phyloP scores from a whole-genome alignment of 64 coral and sea anemone genomes.

The Stylophora pistillata region DNA sequence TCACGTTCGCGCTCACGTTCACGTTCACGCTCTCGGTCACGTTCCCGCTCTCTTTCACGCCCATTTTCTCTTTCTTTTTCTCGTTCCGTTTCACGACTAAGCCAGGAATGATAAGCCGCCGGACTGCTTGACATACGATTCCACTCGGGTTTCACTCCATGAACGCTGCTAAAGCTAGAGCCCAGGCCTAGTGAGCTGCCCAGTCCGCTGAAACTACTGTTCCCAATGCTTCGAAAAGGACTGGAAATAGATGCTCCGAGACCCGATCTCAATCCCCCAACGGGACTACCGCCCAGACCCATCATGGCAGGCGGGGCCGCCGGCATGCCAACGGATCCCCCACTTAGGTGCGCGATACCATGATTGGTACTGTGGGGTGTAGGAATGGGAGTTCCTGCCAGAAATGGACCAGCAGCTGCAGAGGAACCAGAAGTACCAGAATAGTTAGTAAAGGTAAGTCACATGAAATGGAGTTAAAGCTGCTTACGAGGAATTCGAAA shows the following conservation, averaged over 20 bases:
- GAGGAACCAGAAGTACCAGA: neutral
- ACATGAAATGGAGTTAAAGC: neutral
- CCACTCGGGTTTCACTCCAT: constrained; percentile 71
- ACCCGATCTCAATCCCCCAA: constrained; percentile 74
- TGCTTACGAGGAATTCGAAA: too few species aligned
- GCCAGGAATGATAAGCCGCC: constrained; percentile 61
- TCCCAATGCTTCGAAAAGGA: constrained; percentile 42
- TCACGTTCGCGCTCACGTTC: constrained; percentile 60
- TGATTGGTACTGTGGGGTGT: constrained; percentile 40
- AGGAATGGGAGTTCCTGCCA: constrained; percentile 16
- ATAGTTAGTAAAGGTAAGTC: neutral
- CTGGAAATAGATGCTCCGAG: constrained; percentile 42
- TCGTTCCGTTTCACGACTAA: constrained; percentile 74
- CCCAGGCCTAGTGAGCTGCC: constrained; percentile 67
- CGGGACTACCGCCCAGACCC: constrained; percentile 54
- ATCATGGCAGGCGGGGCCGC: constrained; percentile 50
- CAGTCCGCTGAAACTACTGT: constrained; percentile 33
- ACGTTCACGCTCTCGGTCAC: constrained; percentile 32
- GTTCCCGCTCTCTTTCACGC: constrained; percentile 63
- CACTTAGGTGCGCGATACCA: constrained; percentile 46
- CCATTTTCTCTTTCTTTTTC: constrained; percentile 68
- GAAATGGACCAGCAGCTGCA: constrained; percentile 37
- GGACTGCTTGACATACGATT: constrained; percentile 32
- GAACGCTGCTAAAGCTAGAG: constrained; percentile 6
- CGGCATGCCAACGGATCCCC: constrained; percentile 40